A percentile compares a stretch with the other conserved stretches of the same genome.
These are phyloP conservation scores for Passer montanus DNA, from an alignment of 2,113 vertebrate genomes.

Conservation along the genomic window DNA sequence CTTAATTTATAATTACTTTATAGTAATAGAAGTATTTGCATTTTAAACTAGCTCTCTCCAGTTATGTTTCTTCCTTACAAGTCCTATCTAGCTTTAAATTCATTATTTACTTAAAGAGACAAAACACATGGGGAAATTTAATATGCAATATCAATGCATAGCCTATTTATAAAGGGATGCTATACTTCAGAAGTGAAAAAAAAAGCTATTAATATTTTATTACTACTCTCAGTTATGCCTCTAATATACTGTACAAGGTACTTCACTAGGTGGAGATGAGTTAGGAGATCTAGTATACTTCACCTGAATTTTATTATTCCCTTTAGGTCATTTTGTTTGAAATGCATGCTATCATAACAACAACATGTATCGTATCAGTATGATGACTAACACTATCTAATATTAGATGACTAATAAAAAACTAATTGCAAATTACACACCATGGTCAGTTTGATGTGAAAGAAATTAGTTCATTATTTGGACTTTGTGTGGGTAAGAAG, in stretches of 20 bases:
- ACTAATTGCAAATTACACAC: not conserved
- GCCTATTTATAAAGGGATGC: constrained; percentile 12
- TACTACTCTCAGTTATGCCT: not conserved
- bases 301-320: not conserved
- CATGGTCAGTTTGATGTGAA: not conserved
- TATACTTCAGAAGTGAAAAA: not conserved
- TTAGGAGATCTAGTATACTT: not conserved
- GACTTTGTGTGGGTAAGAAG: not conserved
- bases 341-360: not conserved
- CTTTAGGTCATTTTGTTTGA: not conserved
- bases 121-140: constrained; percentile 22
- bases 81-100: not conserved
- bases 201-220: constrained; percentile 42
- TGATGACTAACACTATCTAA: not conserved
- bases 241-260: not conserved
- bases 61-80: not conserved
- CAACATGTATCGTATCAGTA: not conserved
- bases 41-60: not conserved
- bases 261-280: not conserved
- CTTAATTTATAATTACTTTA: not conserved
- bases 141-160: not conserved
- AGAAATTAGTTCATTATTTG: not conserved
- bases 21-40: not conserved
- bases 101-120: constrained; percentile 10
- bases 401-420: not conserved